These are phyloP conservation scores for Pterocles gutturalis DNA, from an alignment of 2,113 vertebrate genomes.

Conservation along the genomic window DNA sequence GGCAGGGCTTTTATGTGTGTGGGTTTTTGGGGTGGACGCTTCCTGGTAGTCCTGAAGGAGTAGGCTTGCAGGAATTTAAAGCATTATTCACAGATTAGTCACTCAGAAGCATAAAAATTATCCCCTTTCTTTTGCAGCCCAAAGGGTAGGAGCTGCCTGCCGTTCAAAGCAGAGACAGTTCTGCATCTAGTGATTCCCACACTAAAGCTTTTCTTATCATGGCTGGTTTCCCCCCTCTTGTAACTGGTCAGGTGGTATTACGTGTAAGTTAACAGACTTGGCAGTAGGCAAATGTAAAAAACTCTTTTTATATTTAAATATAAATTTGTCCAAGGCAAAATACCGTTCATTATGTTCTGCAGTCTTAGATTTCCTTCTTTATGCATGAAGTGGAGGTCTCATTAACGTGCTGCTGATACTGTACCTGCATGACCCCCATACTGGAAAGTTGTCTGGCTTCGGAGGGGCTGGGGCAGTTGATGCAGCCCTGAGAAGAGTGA, in stretches of 20 bases:
- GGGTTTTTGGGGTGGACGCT: not conserved
- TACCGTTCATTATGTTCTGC: not conserved
- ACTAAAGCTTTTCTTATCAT: not conserved
- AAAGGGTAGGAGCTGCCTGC: not conserved
- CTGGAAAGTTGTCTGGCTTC: not conserved
- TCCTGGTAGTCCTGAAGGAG: not conserved
- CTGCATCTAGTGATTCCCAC: not conserved
- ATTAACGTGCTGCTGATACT: not conserved
- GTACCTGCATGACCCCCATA: fast-evolving
- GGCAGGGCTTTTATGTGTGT: not conserved
- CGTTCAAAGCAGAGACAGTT: not conserved
- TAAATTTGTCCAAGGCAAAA: not conserved
- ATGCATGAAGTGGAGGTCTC: not conserved
- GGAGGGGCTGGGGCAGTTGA: not conserved
- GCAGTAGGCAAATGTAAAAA: not conserved
- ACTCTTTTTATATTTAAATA: no score
- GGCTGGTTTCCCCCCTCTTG: not conserved
- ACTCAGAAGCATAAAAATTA: not conserved
- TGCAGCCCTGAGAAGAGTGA: not conserved
- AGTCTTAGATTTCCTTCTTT: not conserved
- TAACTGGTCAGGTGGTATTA: not conserved
- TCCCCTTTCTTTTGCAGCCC: not conserved
- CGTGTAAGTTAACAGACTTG: fast-evolving
- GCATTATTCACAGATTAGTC: not conserved
- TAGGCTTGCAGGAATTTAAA: not conserved